Evolutionary conservation across 2,797 vertebrate species (phyloP).

Genomic region (Molossus alvarezi): DNA sequence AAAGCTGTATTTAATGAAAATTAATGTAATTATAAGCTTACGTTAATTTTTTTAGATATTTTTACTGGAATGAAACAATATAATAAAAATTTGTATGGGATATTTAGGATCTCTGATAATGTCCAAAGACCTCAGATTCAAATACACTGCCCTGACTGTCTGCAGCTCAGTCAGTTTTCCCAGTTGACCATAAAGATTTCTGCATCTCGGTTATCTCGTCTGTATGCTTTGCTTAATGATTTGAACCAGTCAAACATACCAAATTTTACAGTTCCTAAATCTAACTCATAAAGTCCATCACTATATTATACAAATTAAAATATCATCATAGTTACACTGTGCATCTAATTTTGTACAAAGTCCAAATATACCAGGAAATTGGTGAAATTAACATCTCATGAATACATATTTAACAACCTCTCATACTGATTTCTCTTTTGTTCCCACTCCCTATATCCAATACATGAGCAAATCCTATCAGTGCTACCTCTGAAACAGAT

Average conservation of each 20-base stretch:
- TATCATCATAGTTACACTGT: background rate
- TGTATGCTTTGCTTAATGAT: background rate
- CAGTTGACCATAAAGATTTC: background rate
- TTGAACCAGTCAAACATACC: background rate
- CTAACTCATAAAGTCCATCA: background rate
- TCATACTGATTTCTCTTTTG: background rate
- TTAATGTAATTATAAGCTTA: background rate
- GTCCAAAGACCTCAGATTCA: background rate
- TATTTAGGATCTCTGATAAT: background rate
- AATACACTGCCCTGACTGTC: background rate
- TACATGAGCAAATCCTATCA: background rate
- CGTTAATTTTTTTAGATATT: background rate
- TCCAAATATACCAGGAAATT: background rate
- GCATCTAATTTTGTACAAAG: background rate
- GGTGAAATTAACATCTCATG: slow-evolving; percentile 11
- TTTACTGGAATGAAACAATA: background rate
- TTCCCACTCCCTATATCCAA: background rate
- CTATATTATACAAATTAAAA: slow-evolving; percentile 34
- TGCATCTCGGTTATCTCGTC: background rate
- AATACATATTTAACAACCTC: slow-evolving; percentile 13
- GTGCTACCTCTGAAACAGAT: background rate
- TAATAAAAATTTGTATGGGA: background rate
- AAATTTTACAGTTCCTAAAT: background rate
- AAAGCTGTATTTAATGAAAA: background rate
- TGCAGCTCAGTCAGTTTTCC: background rate